phyloP scores from a whole-genome alignment of 2,113 vertebrate genomes.

The Gopherus flavomarginatus region DNA sequence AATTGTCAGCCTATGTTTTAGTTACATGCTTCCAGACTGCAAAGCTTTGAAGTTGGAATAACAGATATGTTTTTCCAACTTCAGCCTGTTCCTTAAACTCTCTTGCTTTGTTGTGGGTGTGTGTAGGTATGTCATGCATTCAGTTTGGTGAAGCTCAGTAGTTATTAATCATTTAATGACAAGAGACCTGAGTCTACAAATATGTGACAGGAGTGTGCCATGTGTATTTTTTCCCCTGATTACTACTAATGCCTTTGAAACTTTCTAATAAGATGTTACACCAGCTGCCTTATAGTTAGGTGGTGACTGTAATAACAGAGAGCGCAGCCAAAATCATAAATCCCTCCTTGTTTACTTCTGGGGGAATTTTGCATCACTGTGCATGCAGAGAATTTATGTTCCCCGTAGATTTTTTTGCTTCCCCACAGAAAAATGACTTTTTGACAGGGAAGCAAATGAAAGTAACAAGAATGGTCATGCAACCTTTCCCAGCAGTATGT shows the following conservation, averaged over 20 bases:
- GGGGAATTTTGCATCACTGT: too few species aligned
- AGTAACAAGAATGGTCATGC: too few species aligned
- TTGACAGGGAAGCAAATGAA: too few species aligned
- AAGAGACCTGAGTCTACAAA: not conserved
- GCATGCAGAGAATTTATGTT: too few species aligned
- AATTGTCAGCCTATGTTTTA: not conserved
- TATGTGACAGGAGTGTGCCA: not conserved
- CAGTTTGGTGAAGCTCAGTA: not conserved
- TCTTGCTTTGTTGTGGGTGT: not conserved
- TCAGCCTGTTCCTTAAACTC: not conserved
- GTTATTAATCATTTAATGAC: not conserved
- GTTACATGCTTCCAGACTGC: not conserved
- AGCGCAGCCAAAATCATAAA: constrained; percentile 49
- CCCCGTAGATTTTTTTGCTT: too few species aligned
- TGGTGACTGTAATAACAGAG: not conserved
- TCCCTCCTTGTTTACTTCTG: constrained; percentile 41
- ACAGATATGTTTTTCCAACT: not conserved
- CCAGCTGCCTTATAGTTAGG: not conserved
- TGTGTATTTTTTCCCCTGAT: not conserved
- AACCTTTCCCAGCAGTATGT: too few species aligned
- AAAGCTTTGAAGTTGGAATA: accelerated
- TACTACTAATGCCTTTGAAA: not conserved
- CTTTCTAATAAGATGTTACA: not conserved
- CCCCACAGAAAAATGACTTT: too few species aligned
- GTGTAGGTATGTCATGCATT: not conserved